These are phyloP conservation scores for Panonychus citri DNA, from an alignment of 1,140 invertebrate species.

Conservation along the genomic window DNA sequence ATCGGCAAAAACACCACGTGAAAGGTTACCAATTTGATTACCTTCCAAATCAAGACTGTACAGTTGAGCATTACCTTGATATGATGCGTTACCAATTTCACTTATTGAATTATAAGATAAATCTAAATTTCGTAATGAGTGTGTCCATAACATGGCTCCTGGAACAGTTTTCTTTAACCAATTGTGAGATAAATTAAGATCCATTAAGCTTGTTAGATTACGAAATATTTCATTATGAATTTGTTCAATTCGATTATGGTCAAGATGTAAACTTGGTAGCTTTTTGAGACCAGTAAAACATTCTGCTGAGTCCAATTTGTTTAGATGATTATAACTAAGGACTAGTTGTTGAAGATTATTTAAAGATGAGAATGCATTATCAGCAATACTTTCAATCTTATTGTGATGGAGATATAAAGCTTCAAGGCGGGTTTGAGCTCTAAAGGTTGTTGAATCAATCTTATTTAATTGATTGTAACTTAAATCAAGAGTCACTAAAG, in stretches of 20 bases:
- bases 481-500: conserved; percentile 56
- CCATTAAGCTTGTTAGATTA: conserved; percentile 17
- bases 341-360: conserved; percentile 62
- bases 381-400: conserved; percentile 14
- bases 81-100: conserved; percentile 41
- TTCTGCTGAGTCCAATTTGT: conserved; percentile 39
- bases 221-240: conserved; percentile 17
- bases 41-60: conserved; percentile 61
- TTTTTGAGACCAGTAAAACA: conserved; percentile 63
- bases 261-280: conserved; percentile 52
- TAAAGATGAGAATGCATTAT: conserved; percentile 40
- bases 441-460: conserved; percentile 34
- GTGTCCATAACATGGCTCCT: conserved; percentile 13
- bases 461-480: conserved; percentile 57
- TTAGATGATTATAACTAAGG: conserved; percentile 48
- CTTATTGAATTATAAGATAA: conserved; percentile 59
- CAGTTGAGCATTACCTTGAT: conserved; percentile 54
- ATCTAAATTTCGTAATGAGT: conserved; percentile 50
- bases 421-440: conserved; percentile 29
- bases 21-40: conserved; percentile 65
- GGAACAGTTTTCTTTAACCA: conserved; percentile 17
- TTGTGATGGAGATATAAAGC: conserved; percentile 16
- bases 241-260: conserved; percentile 38
- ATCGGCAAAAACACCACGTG: conserved; percentile 44
- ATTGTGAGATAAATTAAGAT: conserved; percentile 17